Percentiles rank a stretch among this genome's conserved stretches.
Conservation (phyloP, 2,797 vertebrate genomes). For the Delichon dasypus region DNA sequence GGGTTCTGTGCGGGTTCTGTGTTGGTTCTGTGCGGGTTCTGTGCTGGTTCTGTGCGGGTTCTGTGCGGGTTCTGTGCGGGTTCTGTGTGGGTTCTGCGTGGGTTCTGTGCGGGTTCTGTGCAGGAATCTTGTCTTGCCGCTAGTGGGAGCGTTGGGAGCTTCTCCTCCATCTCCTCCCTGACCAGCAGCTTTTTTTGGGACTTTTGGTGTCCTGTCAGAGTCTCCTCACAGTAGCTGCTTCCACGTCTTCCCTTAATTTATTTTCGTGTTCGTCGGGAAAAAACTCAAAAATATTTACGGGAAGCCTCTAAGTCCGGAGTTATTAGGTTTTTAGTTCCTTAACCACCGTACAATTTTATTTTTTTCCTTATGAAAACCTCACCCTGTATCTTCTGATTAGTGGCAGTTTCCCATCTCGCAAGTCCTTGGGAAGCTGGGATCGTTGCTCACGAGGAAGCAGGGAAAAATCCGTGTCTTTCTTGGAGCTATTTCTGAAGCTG, state of each 20-base stretch:
- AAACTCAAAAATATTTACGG: neutral
- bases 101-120: neutral
- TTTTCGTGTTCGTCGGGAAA: neutral
- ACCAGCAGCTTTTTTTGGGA: neutral
- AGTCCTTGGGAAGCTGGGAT: neutral
- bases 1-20: neutral
- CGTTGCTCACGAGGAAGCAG: neutral
- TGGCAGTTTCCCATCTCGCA: neutral
- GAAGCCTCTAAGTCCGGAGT: neutral
- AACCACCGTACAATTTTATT: accelerated
- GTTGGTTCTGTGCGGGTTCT: too few species aligned
- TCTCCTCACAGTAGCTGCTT: neutral
- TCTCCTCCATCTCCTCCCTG: neutral
- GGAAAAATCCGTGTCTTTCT: neutral
- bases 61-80: neutral
- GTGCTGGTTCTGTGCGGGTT: too few species aligned
- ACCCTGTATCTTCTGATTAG: neutral
- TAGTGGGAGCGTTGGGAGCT: neutral
- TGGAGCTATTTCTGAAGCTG: conserved; percentile 14
- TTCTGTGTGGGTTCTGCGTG: neutral
- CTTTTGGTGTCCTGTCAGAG: neutral
- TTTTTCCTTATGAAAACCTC: neutral
- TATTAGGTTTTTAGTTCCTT: neutral
- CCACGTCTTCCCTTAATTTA: accelerated
- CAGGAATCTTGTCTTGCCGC: neutral